A percentile compares a stretch with the other conserved stretches of the same genome.
Conservation (phyloP, 2,888 invertebrate species). For the Drosophila quinaria region DNA sequence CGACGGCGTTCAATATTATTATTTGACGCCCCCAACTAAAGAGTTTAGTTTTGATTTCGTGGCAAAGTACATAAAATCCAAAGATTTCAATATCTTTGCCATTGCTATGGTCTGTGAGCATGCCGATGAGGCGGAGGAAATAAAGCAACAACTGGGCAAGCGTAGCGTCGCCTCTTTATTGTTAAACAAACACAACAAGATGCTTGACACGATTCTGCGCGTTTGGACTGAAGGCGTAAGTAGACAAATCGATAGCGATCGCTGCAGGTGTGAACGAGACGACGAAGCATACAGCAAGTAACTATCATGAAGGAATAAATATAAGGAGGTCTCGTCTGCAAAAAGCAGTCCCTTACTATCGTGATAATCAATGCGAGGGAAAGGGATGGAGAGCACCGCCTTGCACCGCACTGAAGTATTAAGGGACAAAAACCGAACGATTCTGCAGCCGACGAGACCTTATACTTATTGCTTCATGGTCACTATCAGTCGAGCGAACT, state of each 20-base stretch:
- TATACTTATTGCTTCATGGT: too few relatives aligned
- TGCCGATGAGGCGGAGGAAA: constrained; percentile 8
- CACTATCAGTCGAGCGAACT: too few relatives aligned
- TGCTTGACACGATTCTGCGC: background rate
- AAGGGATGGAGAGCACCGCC: too few relatives aligned
- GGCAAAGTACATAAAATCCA: constrained; percentile 14
- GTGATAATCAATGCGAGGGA: too few relatives aligned
- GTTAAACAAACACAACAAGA: background rate
- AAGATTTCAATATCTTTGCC: constrained; percentile 27
- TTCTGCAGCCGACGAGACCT: too few relatives aligned
- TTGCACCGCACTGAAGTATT: too few relatives aligned
- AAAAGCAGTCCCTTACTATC: too few relatives aligned
- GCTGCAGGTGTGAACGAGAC: too few relatives aligned
- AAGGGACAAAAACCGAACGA: too few relatives aligned
- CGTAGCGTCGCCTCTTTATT: constrained; percentile 38
- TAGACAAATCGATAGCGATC: background rate
- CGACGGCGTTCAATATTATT: constrained; percentile 28
- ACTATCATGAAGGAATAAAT: too few relatives aligned
- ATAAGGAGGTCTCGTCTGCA: too few relatives aligned
- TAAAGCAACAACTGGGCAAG: constrained; percentile 29
- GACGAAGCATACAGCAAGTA: too few relatives aligned
- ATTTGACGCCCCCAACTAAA: constrained; percentile 7
- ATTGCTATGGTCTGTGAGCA: constrained; percentile 38
- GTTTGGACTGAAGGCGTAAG: constrained; percentile 34
- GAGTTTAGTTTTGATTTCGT: constrained; percentile 6